These are phyloP conservation scores for Panopea generosa DNA, from an alignment of 2,888 invertebrate species.

Conservation along the genomic window DNA sequence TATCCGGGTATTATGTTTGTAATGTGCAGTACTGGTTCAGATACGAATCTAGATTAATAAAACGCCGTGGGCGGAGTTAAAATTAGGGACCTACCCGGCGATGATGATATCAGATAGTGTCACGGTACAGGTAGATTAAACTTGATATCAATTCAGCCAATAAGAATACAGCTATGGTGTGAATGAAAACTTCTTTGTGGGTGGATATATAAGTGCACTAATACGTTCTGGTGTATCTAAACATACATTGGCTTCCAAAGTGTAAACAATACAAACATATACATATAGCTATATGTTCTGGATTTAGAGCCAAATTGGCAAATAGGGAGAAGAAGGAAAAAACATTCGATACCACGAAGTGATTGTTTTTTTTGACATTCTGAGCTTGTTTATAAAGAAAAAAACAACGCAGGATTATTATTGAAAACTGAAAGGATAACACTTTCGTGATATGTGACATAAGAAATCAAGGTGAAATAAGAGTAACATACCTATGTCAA, in stretches of 20 bases:
- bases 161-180: slow-evolving; percentile 19
- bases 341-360: too few species aligned
- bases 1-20: slow-evolving; percentile 29
- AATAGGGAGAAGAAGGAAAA: too few species aligned
- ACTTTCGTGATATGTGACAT: too few species aligned
- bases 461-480: too few species aligned
- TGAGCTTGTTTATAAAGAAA: too few species aligned
- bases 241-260: neutral
- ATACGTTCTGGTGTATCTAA: neutral
- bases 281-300: neutral
- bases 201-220: too few species aligned
- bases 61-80: slow-evolving; percentile 34
- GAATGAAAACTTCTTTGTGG: slow-evolving; percentile 8
- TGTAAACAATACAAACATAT: neutral
- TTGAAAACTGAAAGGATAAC: too few species aligned
- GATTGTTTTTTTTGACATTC: too few species aligned
- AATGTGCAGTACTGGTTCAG: slow-evolving; percentile 22
- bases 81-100: slow-evolving; percentile 18
- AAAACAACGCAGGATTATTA: too few species aligned
- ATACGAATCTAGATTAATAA: neutral
- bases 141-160: slow-evolving; percentile 38
- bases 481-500: too few species aligned
- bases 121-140: slow-evolving; percentile 28
- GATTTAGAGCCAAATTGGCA: too few species aligned
- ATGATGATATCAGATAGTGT: slow-evolving; percentile 38